A percentile compares a stretch with the other conserved stretches of the same genome.
These are phyloP conservation scores for Lanius ludovicianus DNA, from an alignment of 2,113 vertebrate genomes.

Conservation along the genomic window DNA sequence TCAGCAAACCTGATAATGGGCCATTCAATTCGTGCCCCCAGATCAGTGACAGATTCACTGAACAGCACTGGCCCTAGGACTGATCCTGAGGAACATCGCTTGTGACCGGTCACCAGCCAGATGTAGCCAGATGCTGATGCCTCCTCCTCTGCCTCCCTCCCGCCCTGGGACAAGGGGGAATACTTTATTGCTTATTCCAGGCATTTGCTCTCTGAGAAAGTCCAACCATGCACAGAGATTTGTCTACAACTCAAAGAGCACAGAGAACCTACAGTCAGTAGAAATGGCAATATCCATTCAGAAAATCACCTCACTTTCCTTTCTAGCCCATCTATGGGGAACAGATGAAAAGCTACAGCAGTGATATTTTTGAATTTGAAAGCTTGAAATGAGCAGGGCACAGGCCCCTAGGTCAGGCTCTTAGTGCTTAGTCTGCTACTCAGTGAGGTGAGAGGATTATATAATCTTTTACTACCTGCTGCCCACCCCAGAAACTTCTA, in stretches of 20 bases:
- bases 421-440: not conserved
- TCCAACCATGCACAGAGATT: not conserved
- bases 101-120: rapidly evolving
- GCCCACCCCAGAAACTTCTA: not conserved
- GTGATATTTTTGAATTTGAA: not conserved
- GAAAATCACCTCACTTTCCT: not conserved
- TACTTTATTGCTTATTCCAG: not conserved
- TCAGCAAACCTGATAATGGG: not conserved
- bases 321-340: not conserved
- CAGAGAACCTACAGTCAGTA: not conserved
- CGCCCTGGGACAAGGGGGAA: not conserved
- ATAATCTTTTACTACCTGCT: not conserved
- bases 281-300: not conserved
- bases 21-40: not conserved
- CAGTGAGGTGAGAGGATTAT: not conserved
- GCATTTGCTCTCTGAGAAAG: not conserved
- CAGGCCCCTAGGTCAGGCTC: rapidly evolving
- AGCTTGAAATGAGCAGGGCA: not conserved
- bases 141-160: not conserved
- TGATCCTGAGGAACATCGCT: not conserved
- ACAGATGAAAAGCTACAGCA: not conserved
- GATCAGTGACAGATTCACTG: not conserved
- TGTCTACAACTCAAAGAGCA: not conserved
- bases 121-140: not conserved
- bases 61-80: not conserved